A percentile compares a stretch with the other conserved stretches of the same genome.
Evolutionary conservation across 2,113 vertebrate species (phyloP).

Genomic region (Heterocephalus glaber): DNA sequence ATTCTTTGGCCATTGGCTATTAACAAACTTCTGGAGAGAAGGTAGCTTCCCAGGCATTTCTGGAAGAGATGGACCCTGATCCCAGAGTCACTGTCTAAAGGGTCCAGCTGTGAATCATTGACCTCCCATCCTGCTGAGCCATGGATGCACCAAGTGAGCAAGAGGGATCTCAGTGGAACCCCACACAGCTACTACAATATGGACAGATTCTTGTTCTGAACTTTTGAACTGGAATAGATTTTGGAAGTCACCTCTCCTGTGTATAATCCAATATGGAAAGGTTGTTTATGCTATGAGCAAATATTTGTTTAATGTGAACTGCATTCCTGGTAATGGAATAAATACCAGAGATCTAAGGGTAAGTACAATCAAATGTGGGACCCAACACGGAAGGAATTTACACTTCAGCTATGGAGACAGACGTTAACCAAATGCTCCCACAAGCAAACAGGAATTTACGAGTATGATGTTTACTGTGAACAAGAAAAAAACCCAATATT

Average conservation of each 20-base stretch:
- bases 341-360: neutral
- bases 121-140: neutral
- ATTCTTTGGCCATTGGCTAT: neutral
- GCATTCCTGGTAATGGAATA: neutral
- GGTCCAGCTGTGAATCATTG: neutral
- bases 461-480: neutral
- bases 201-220: neutral
- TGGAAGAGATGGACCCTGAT: neutral
- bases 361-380: neutral
- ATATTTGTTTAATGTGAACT: conserved; percentile 42
- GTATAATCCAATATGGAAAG: neutral
- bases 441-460: conserved; percentile 44
- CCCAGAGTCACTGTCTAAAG: neutral
- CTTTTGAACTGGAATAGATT: neutral
- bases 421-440: conserved; percentile 38
- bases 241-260: neutral
- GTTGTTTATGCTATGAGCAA: conserved; percentile 42
- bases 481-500: neutral
- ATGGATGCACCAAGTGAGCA: neutral
- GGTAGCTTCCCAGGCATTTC: neutral
- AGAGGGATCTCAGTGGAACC: neutral
- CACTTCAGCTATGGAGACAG: conserved; percentile 12
- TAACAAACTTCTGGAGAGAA: neutral
- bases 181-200: neutral
- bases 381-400: conserved; percentile 29